These are phyloP conservation scores for Agapostemon virescens DNA, from an alignment of 2,888 invertebrate genomes.

Conservation along the genomic window DNA sequence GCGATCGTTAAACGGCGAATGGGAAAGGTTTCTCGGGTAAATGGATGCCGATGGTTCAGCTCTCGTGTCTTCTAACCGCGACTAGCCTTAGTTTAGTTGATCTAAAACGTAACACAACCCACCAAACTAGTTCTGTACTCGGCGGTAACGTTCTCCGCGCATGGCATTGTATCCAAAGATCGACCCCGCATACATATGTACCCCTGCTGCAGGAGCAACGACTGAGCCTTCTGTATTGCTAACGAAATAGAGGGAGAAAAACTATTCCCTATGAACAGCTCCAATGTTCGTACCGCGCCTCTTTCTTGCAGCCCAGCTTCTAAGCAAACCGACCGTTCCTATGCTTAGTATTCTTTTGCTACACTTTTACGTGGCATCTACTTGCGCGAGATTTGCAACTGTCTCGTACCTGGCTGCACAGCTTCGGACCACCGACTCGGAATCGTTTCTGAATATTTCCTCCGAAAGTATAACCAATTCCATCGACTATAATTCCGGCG, in stretches of 20 bases:
- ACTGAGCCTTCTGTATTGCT: constrained; percentile 59
- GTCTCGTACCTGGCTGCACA: background rate
- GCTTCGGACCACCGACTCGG: background rate
- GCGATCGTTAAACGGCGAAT: constrained; percentile 13
- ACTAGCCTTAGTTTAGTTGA: constrained; percentile 59
- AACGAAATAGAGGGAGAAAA: constrained; percentile 63
- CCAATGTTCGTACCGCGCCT: constrained; percentile 48
- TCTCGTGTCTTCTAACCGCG: constrained; percentile 54
- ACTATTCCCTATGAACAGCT: constrained; percentile 63
- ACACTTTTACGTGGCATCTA: constrained; percentile 40
- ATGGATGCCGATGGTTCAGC: constrained; percentile 42
- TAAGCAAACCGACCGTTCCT: constrained; percentile 53
- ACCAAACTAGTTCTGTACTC: constrained; percentile 76
- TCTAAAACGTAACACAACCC: constrained; percentile 68
- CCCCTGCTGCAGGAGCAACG: constrained; percentile 63
- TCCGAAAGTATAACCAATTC: background rate
- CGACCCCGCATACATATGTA: constrained; percentile 60
- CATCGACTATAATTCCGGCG: no score
- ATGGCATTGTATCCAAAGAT: constrained; percentile 70
- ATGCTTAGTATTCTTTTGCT: constrained; percentile 45
- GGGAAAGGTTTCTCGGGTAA: constrained; percentile 15
- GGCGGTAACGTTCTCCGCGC: constrained; percentile 62
- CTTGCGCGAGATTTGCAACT: constrained; percentile 15
- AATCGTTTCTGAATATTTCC: background rate
- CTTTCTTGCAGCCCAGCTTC: constrained; percentile 60